These are phyloP conservation scores for Rhabditophanes sp. DNA, from an alignment of 2,888 invertebrate species.

Conservation along the genomic window DNA sequence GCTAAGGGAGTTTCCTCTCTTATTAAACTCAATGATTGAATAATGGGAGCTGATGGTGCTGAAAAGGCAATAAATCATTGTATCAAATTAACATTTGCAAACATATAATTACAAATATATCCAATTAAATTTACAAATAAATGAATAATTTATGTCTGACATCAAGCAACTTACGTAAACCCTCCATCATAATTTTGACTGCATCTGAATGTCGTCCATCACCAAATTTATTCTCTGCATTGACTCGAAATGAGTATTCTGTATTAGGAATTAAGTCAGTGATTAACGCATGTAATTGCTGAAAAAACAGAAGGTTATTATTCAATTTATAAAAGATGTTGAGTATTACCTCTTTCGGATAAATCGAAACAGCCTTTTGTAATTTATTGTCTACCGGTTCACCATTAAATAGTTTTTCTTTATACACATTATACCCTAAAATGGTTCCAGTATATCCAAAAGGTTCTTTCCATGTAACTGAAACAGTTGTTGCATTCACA, in stretches of 20 bases:
- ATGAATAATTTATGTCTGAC: conserved; percentile 3
- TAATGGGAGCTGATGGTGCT: conserved; percentile 49
- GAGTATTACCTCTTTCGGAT: conserved; percentile 3
- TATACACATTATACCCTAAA: conserved; percentile 82
- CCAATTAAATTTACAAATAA: background rate
- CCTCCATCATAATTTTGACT: conserved; percentile 69
- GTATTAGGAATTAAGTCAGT: conserved; percentile 85
- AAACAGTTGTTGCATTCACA: conserved; percentile 85
- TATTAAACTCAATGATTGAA: conserved; percentile 55
- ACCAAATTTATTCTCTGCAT: conserved; percentile 84
- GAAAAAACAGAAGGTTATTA: conserved; percentile 7
- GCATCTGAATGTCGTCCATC: conserved; percentile 81
- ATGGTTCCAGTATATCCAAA: no score
- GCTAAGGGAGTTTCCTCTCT: conserved; percentile 71
- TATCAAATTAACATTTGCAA: conserved; percentile 1
- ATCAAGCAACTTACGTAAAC: conserved; percentile 45
- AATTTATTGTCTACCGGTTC: conserved; percentile 12
- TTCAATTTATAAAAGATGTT: conserved; percentile 4
- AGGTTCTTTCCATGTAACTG: conserved; percentile 66
- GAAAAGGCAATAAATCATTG: conserved; percentile 12
- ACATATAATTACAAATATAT: background rate
- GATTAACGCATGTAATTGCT: conserved; percentile 28
- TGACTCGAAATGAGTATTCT: conserved; percentile 69
- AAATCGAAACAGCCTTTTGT: conserved; percentile 13
- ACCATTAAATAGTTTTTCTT: conserved; percentile 24